Conservation (phyloP, 2,113 vertebrate species). For the Hydrolagus affinis region DNA sequence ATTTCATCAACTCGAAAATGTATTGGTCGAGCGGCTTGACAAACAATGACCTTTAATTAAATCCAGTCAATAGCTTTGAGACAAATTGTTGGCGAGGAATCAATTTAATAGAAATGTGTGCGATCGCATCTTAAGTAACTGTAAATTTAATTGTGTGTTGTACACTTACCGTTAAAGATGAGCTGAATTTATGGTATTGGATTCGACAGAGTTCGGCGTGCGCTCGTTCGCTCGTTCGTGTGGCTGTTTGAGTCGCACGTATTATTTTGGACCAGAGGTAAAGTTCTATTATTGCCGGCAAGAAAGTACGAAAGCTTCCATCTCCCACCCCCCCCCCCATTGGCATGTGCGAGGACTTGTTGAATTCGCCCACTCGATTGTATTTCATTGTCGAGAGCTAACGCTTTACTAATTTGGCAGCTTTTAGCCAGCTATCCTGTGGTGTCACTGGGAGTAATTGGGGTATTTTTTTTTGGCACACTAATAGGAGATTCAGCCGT, state of each 20-base stretch:
- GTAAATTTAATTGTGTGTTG: slow-evolving; percentile 31
- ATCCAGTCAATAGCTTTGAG: slow-evolving; percentile 28
- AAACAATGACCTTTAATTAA: slow-evolving; percentile 32
- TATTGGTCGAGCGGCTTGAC: slow-evolving; percentile 4
- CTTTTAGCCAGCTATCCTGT: slow-evolving; percentile 31
- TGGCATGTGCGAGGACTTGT: slow-evolving; percentile 33
- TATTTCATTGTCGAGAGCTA: slow-evolving; percentile 4
- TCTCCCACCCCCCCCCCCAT: too few relatives aligned
- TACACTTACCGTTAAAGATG: slow-evolving; percentile 26
- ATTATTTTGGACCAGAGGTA: slow-evolving; percentile 7
- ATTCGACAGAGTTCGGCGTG: slow-evolving; percentile 1
- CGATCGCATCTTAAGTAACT: slow-evolving; percentile 31
- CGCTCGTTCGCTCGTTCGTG: background rate
- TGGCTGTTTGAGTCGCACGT: background rate
- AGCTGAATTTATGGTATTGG: slow-evolving; percentile 22
- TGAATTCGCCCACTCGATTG: slow-evolving; percentile 28
- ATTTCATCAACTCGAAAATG: slow-evolving; percentile 16
- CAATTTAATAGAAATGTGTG: slow-evolving; percentile 25
- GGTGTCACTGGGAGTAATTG: slow-evolving; percentile 29
- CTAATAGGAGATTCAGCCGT: slow-evolving; percentile 38
- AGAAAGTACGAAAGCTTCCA: background rate
- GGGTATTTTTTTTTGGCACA: slow-evolving; percentile 34
- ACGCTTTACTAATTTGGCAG: background rate
- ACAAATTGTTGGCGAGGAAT: slow-evolving; percentile 30
- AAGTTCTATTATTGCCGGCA: background rate